Conservation (phyloP, 2,797 vertebrate genomes). For the Mus caroli region DNA sequence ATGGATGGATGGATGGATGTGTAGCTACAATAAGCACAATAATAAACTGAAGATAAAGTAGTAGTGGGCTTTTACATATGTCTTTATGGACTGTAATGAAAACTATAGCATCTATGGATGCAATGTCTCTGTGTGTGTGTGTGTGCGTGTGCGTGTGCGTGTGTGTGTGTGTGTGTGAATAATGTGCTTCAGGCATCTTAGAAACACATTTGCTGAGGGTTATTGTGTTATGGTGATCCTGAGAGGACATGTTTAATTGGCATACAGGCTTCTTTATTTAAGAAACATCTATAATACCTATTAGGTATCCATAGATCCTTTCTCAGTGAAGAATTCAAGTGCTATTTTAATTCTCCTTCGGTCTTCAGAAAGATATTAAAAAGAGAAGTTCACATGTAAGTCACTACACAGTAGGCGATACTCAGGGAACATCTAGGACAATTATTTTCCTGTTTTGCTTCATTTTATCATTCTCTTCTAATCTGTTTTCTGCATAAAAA, state of each 20-base stretch:
- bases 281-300: slow-evolving; percentile 10
- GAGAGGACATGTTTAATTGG: slow-evolving; percentile 11
- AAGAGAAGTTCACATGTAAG: slow-evolving; percentile 48
- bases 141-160: neutral
- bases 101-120: neutral
- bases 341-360: slow-evolving; percentile 42
- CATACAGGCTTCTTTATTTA: neutral
- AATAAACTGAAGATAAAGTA: neutral
- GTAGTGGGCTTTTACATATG: neutral
- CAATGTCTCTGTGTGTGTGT: neutral
- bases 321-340: slow-evolving; percentile 6
- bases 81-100: neutral
- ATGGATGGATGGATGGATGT: too few species aligned
- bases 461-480: slow-evolving; percentile 64
- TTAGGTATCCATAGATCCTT: slow-evolving; percentile 44
- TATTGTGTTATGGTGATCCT: slow-evolving; percentile 16
- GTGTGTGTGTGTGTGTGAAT: neutral
- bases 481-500: slow-evolving; percentile 49
- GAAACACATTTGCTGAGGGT: neutral
- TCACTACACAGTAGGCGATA: neutral
- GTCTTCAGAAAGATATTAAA: slow-evolving; percentile 54
- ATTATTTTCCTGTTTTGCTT: slow-evolving; percentile 63
- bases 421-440: slow-evolving; percentile 5
- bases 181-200: slow-evolving; percentile 23
- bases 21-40: neutral